These are phyloP conservation scores for Alligator mississippiensis DNA, from an alignment of 2,113 vertebrate species.

Conservation along the genomic window DNA sequence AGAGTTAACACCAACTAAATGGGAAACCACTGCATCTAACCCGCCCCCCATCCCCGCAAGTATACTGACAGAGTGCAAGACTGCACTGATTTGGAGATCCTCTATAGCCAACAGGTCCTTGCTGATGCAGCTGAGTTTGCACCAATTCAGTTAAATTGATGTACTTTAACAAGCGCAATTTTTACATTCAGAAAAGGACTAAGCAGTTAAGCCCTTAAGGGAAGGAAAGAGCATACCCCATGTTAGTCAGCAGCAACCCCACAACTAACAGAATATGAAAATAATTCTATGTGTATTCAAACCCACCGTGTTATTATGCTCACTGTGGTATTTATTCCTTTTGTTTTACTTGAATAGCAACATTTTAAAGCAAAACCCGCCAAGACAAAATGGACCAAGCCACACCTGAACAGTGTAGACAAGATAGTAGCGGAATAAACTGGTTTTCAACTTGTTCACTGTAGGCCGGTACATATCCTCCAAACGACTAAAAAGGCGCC, in stretches of 20 bases:
- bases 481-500: constrained; percentile 90
- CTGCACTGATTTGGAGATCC: not conserved
- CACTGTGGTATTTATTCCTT: not conserved
- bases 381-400: not conserved
- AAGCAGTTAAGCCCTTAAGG: fast-evolving
- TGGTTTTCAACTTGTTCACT: constrained; percentile 93
- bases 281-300: not conserved
- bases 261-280: not conserved
- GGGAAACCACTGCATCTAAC: not conserved
- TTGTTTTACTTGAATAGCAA: not conserved
- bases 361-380: not conserved
- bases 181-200: fast-evolving
- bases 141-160: not conserved
- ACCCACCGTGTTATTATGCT: not conserved
- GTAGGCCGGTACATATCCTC: constrained; percentile 94
- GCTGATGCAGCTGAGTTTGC: not conserved
- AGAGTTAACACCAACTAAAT: not conserved
- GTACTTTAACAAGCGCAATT: not conserved
- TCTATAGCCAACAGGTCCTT: not conserved
- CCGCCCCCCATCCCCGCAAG: not conserved
- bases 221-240: not conserved
- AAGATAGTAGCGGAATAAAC: constrained; percentile 93
- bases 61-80: fast-evolving
- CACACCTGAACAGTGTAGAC: constrained; percentile 87
- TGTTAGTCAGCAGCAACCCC: not conserved